Percentiles rank a stretch among this genome's conserved stretches.
Evolutionary conservation across 1,140 invertebrate genomes (phyloP).

Genomic region (Zaprionus nigranus): DNA sequence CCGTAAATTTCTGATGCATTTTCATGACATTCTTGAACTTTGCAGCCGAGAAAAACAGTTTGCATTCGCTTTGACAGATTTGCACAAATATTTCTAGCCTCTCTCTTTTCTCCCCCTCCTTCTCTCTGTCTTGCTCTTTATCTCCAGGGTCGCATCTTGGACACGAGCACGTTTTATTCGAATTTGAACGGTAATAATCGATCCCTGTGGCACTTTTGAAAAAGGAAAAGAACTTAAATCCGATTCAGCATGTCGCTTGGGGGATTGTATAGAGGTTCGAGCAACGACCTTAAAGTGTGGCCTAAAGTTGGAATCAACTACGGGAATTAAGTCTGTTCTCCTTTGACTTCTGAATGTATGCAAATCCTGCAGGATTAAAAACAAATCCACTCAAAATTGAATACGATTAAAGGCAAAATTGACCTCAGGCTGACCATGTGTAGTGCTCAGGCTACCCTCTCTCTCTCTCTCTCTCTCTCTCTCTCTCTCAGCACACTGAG

Average conservation of each 20-base stretch:
- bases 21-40: conserved; percentile 26
- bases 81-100: conserved; percentile 46
- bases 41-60: conserved; percentile 21
- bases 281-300: conserved; percentile 26
- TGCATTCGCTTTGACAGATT: conserved; percentile 54
- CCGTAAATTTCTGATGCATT: background rate
- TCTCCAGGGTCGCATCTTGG: conserved; percentile 25
- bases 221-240: conserved; percentile 54
- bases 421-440: conserved; percentile 76
- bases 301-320: conserved; percentile 22
- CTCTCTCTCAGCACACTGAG: conserved; percentile 38
- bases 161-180: conserved; percentile 75
- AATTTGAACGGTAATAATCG: conserved; percentile 84
- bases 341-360: conserved; percentile 58
- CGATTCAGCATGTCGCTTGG: conserved; percentile 49
- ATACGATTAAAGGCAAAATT: conserved; percentile 80
- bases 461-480: conserved; percentile 26
- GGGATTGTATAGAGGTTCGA: conserved; percentile 16
- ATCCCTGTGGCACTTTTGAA: conserved; percentile 75
- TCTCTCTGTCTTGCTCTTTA: conserved; percentile 1
- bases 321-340: conserved; percentile 20
- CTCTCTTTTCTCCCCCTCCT: too few species aligned
- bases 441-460: conserved; percentile 34
- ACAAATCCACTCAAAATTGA: conserved; percentile 81
- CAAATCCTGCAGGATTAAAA: conserved; percentile 67